These are phyloP conservation scores for Tachuris rubrigastra DNA, from an alignment of 2,113 vertebrate species.

Conservation along the genomic window DNA sequence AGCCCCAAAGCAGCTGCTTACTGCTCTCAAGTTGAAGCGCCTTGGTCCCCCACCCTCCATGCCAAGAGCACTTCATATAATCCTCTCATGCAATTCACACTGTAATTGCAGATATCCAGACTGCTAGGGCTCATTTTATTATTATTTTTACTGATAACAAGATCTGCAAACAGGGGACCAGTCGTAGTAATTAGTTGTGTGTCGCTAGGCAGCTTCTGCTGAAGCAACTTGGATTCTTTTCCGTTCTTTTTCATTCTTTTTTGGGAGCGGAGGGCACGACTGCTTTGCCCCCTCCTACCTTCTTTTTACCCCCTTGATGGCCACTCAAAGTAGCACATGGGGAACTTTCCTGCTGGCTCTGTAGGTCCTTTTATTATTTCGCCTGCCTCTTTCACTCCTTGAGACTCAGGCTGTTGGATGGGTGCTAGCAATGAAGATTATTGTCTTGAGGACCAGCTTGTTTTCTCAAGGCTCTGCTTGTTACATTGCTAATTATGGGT, in stretches of 20 bases:
- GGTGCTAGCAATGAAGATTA: slow-evolving; percentile 64
- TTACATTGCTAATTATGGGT: slow-evolving; percentile 71
- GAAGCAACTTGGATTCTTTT: slow-evolving; percentile 59
- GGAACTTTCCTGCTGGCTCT: slow-evolving; percentile 72
- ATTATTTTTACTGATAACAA: slow-evolving; percentile 75
- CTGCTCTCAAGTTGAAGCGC: slow-evolving; percentile 76
- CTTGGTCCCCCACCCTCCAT: slow-evolving; percentile 75
- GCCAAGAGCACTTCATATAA: slow-evolving; percentile 87
- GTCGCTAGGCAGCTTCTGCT: slow-evolving; percentile 69
- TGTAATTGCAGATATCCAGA: slow-evolving; percentile 85
- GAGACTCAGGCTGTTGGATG: slow-evolving; percentile 68
- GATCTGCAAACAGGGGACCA: slow-evolving; percentile 74
- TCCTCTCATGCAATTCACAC: slow-evolving; percentile 88
- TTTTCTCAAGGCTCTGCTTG: slow-evolving; percentile 75
- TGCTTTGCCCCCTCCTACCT: background rate
- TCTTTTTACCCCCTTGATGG: slow-evolving; percentile 64
- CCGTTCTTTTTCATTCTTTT: slow-evolving; percentile 28
- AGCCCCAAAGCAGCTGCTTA: slow-evolving; percentile 84
- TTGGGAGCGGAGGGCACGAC: background rate
- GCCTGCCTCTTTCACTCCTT: slow-evolving; percentile 67
- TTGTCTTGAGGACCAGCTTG: slow-evolving; percentile 71
- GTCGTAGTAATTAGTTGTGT: slow-evolving; percentile 77
- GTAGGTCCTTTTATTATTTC: slow-evolving; percentile 65
- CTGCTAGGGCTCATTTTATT: slow-evolving; percentile 75
- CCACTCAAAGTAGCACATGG: slow-evolving; percentile 71